Evolutionary conservation across 2,797 vertebrate species (phyloP).

Genomic region (Gorsachius magnificus): DNA sequence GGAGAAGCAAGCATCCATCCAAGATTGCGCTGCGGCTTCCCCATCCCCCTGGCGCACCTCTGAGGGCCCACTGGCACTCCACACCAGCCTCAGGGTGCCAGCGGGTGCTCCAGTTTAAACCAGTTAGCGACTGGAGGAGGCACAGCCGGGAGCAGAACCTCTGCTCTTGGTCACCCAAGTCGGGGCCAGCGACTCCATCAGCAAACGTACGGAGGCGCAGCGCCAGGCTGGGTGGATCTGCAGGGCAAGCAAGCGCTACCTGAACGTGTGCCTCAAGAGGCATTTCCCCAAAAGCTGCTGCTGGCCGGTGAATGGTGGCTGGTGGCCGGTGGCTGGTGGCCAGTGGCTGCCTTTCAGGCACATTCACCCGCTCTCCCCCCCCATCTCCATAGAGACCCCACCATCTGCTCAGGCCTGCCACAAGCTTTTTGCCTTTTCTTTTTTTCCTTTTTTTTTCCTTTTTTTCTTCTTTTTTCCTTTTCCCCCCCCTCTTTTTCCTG

Average conservation of each 20-base stretch:
- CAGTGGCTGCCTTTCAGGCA: background rate
- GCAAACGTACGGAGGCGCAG: fast-evolving
- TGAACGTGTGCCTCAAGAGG: fast-evolving
- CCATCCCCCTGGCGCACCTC: too few relatives aligned
- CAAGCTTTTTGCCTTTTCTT: background rate
- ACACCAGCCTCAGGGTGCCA: background rate
- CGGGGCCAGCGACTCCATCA: background rate
- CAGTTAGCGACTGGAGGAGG: background rate
- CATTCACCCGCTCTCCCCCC: background rate
- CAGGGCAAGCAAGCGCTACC: background rate
- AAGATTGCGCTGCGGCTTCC: background rate
- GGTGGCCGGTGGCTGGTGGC: too few relatives aligned
- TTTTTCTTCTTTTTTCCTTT: too few relatives aligned
- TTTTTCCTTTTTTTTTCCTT: too few relatives aligned
- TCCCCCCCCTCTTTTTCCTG: background rate
- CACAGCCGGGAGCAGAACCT: background rate
- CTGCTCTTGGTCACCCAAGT: background rate
- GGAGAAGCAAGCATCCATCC: background rate
- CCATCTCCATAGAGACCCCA: background rate
- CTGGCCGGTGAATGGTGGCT: background rate
- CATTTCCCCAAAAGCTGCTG: background rate
- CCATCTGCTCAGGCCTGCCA: background rate
- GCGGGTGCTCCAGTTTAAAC: background rate
- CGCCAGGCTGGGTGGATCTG: background rate
- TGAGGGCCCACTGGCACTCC: background rate